Evolutionary conservation across 2,113 vertebrate species (phyloP).

Genomic region (Sterrhoptilus dennistouni): DNA sequence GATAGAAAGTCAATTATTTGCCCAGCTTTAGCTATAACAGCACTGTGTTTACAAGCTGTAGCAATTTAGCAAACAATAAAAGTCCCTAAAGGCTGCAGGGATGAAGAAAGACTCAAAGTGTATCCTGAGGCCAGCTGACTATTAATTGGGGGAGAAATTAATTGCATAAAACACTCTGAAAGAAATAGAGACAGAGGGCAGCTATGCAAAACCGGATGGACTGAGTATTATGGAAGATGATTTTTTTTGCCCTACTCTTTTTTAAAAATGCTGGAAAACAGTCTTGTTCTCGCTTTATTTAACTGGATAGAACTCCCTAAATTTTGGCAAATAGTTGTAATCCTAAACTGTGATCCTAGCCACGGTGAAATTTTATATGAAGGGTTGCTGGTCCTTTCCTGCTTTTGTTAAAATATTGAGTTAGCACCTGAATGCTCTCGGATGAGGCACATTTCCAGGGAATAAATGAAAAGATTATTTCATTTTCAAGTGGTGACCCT

Average conservation of each 20-base stretch:
- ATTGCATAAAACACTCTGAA: neutral
- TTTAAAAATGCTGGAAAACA: neutral
- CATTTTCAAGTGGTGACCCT: neutral
- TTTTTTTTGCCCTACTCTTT: neutral
- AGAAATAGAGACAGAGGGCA: neutral
- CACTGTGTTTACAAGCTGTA: neutral
- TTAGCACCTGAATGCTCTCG: neutral
- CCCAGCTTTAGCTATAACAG: neutral
- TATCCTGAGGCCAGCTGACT: neutral
- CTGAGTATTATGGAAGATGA: neutral
- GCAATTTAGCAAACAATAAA: neutral
- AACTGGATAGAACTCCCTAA: neutral
- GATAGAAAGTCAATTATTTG: neutral
- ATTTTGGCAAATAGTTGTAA: neutral
- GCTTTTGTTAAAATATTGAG: neutral
- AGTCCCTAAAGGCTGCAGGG: neutral
- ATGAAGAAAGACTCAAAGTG: neutral
- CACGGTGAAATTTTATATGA: neutral
- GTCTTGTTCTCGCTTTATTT: neutral
- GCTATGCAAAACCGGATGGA: neutral
- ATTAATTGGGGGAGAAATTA: neutral
- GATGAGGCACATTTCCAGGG: neutral
- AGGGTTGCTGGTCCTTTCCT: neutral
- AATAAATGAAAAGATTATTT: neutral
- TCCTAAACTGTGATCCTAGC: neutral